Base-by-base conservation (phyloP, 2,113 vertebrate genomes). In the Paradoxurus hermaphroditus region DNA sequence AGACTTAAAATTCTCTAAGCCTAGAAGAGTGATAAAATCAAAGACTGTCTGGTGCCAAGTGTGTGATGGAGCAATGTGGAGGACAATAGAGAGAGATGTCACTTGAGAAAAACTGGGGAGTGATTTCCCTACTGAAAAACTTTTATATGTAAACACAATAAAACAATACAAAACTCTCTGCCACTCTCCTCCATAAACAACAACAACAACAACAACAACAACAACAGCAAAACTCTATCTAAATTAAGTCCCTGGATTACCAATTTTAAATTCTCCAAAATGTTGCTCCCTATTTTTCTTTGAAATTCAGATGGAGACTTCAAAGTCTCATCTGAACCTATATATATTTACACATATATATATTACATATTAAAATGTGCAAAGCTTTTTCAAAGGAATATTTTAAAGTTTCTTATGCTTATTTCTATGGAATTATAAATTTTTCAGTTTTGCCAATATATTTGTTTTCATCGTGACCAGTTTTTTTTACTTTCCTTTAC, bases 281-380 rank as follows among this genome's bases (percentile, higher is more conserved):
- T 84, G 4, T 86, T 72, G 12, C 16, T 78, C 44, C 84, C 63
- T n/a, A 29, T 39, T 88, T 90, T 92, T 84, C 67, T 29, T 95
- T 49, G 79, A 84, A 95, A 84, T 94, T 87, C n/a, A 78, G 34
- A 39, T 95, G 90, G 90, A 59, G 19, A 72, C 19, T 82, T 95
- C 16, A 51, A 82, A 75, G 1, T 93, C 29, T 97, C 67, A 70
- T 67, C 19, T 59, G 9, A 19, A 59, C 56, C 56, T 34, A 14
- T n/a, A 36, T 21, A 36, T 2, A 70, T n/a, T n/a, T 21, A 72
- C 36, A 73, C 23, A 25, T 12, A 73, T 25, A 70, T 36, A 41
- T 41, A 73, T 70, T 70, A 70, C 39, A 25, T 23, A 56, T 49
- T 41, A 63, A n/a, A 68, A 77, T 85, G 77, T 81, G 5, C 31